Evolutionary conservation across 1,140 invertebrate genomes (phyloP).

Genomic region (Drosophila asahinai): DNA sequence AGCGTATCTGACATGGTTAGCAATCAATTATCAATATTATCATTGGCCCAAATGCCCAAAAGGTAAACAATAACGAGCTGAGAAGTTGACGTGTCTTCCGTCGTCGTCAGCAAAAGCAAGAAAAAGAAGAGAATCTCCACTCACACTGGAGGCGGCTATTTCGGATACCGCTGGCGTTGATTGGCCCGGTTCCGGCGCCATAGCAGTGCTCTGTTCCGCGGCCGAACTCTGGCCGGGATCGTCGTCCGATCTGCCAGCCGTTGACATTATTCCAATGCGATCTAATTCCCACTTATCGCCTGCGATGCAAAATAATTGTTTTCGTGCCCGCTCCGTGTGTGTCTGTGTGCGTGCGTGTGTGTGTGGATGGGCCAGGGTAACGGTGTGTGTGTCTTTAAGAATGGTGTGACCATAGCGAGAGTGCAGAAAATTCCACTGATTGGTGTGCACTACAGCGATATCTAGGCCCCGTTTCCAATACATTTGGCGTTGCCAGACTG

Average conservation of each 20-base stretch:
- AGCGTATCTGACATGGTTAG: constrained; percentile 70
- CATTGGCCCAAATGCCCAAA: not conserved
- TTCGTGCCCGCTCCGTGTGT: constrained; percentile 29
- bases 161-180: constrained; percentile 55
- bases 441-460: not conserved
- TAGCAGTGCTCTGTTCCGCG: constrained; percentile 22
- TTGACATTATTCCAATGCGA: constrained; percentile 57
- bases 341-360: constrained; percentile 6
- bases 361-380: constrained; percentile 11
- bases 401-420: not conserved
- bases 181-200: constrained; percentile 18
- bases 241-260: constrained; percentile 70
- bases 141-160: constrained; percentile 65
- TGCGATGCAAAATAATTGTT: constrained; percentile 48
- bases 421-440: not conserved
- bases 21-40: constrained; percentile 13
- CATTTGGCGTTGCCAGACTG: too few relatives aligned
- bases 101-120: constrained; percentile 62
- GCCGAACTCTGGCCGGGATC: constrained; percentile 47
- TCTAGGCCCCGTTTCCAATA: too few relatives aligned
- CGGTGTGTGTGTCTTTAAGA: constrained; percentile 15
- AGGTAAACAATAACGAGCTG: constrained; percentile 19
- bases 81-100: constrained; percentile 53
- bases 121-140: constrained; percentile 25
- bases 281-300: constrained; percentile 30